Base-by-base conservation (phyloP, 2,113 vertebrate genomes). In the Laticauda laticaudata region DNA sequence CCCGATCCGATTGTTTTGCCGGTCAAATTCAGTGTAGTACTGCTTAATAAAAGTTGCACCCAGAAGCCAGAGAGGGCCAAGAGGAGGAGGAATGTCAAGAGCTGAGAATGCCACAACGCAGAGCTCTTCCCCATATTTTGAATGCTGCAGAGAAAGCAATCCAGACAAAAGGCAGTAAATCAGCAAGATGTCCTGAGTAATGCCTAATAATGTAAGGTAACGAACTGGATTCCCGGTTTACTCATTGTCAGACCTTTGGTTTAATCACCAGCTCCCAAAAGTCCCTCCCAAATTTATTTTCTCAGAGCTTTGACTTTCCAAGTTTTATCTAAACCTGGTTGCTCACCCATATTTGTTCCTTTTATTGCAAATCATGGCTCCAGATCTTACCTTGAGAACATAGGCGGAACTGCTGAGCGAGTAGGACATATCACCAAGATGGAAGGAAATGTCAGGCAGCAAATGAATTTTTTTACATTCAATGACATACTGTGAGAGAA, bases 11-110 rank as follows among this genome's bases (percentile, higher is more conserved):
- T 99, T 99, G 97, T 99, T 98, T 61, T 92, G 97, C 3, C 99
- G 98, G 95, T 99, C 99, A 48, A 99, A 99, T 95, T 99, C 98
- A 2, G 98, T 99, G 97, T 99, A 99, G 97, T 99, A 99, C 93
- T 98, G 98, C 5, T 98, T 98, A 24, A 99, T 99, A 97, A 99
- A 99, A 95, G 97, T 99, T 96, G 99, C 99, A 0, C 99, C 99
- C 94, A 99, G 97, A 94, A 99, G 98, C 99, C 99, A 99, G 92
- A 99, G 90, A 18, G 99, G 99, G 2, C 99, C 99, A 1, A 97
- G 96, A 0, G 99, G 99, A 0, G 99, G 99, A 0, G 99, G 98
- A 88, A 99, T 96, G 92, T 99, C 99, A 96, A 99, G 93, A 51
- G 97, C 98, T 0, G 98, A 98, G 96, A 99, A 98, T 54, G 99